A percentile compares a stretch with the other conserved stretches of the same genome.
Conservation (phyloP, 1,140 invertebrate genomes). For the Oreohelix idahoensis region DNA sequence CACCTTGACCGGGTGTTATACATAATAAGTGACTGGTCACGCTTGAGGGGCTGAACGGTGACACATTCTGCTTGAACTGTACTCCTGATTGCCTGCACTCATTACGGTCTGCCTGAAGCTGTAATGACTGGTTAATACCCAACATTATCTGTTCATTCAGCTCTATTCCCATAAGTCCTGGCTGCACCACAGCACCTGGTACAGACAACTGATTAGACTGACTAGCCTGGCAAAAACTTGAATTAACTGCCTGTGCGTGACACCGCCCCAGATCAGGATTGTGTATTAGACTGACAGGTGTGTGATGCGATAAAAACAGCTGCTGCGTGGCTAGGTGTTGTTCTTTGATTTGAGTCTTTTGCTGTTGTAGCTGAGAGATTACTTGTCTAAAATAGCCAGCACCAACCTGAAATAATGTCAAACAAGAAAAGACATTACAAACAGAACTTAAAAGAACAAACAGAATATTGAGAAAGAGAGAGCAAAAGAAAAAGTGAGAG, state of each 20-base stretch:
- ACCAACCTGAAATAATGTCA: background rate
- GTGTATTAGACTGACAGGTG: background rate
- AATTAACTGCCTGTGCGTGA: slow-evolving; percentile 51
- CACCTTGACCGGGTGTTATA: background rate
- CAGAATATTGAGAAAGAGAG: no score
- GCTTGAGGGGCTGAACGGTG: background rate
- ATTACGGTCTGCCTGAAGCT: background rate
- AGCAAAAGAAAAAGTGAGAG: no score
- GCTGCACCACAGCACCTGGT: background rate
- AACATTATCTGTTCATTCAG: background rate
- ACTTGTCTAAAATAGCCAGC: slow-evolving; percentile 13
- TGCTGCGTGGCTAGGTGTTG: background rate
- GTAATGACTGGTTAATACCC: background rate
- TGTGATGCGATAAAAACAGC: background rate
- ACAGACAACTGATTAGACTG: slow-evolving; percentile 81
- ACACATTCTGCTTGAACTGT: background rate
- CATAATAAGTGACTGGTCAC: background rate
- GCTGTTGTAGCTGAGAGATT: background rate
- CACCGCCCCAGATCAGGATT: background rate
- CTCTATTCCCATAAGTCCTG: background rate
- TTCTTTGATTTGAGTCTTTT: background rate
- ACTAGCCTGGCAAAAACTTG: background rate
- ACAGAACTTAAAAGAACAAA: no score
- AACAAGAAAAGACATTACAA: background rate
- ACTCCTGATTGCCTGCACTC: background rate